phyloP scores from a whole-genome alignment of 2,113 vertebrate genomes.

The Plestiodon gilberti region DNA sequence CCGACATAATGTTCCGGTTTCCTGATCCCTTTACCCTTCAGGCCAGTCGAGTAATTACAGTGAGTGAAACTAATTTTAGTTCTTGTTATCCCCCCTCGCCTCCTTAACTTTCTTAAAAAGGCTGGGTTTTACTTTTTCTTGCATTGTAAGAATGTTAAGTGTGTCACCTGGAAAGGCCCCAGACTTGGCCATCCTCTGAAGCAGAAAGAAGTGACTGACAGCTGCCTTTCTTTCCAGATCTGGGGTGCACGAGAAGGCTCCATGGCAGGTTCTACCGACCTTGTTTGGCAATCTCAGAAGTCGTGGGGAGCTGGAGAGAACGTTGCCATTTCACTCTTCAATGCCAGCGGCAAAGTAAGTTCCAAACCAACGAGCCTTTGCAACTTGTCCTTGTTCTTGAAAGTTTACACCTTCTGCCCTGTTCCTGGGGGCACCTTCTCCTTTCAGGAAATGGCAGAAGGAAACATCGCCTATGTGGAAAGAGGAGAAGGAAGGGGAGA shows the following conservation, averaged over 20 bases:
- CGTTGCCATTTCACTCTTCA: slow-evolving; percentile 77
- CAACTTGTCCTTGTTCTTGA: not conserved
- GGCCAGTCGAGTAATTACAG: slow-evolving; percentile 79
- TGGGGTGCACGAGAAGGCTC: slow-evolving; percentile 80
- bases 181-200: not conserved
- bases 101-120: not conserved
- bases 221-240: slow-evolving; percentile 73
- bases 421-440: not conserved
- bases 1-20: slow-evolving; percentile 79
- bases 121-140: not conserved
- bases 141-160: not conserved
- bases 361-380: not conserved
- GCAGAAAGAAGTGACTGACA: too few species aligned
- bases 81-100: not conserved
- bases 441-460: slow-evolving; percentile 80
- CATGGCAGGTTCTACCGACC: slow-evolving; percentile 72
- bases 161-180: not conserved
- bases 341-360: slow-evolving; percentile 77
- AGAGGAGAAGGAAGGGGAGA: slow-evolving; percentile 60
- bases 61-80: too few species aligned
- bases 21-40: slow-evolving; percentile 76
- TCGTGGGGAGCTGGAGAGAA: slow-evolving; percentile 76
- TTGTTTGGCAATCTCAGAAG: slow-evolving; percentile 79
- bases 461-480: slow-evolving; percentile 66
- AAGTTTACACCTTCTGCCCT: not conserved